phyloP scores from a whole-genome alignment of 2,797 vertebrate species.

The Dromococcyx pavoninus region DNA sequence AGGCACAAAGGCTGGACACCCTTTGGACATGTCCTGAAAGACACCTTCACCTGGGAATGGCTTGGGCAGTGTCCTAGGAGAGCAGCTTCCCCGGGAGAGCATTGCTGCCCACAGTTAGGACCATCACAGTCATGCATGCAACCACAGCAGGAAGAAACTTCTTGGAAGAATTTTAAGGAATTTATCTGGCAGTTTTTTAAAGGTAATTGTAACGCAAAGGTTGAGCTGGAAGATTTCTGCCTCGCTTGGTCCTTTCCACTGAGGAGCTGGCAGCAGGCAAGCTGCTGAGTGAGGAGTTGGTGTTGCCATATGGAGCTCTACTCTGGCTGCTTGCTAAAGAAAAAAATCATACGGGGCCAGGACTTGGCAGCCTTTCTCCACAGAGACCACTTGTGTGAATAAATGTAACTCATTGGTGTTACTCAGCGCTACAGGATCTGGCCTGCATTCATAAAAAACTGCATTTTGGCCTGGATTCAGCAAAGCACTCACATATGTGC shows the following conservation, averaged over 20 bases:
- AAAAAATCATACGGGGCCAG: constrained; percentile 4
- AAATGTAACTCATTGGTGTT: background rate
- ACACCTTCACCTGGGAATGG: background rate
- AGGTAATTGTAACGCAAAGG: background rate
- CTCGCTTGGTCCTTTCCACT: background rate
- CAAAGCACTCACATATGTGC: background rate
- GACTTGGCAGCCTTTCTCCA: constrained; percentile 23
- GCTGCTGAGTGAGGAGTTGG: constrained; percentile 57
- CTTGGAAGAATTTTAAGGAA: background rate
- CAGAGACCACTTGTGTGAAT: constrained; percentile 26
- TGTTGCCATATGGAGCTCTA: constrained; percentile 58
- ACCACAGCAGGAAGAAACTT: background rate
- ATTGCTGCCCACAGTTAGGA: accelerated
- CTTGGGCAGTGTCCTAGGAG: background rate
- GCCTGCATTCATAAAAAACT: background rate
- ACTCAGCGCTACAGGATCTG: background rate
- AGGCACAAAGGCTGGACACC: too few relatives aligned
- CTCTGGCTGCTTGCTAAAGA: constrained; percentile 24
- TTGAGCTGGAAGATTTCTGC: constrained; percentile 45
- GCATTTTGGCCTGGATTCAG: background rate
- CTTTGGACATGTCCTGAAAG: background rate
- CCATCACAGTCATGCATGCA: accelerated
- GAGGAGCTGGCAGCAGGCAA: constrained; percentile 42
- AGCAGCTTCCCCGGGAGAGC: background rate
- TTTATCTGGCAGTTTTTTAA: constrained; percentile 24